phyloP scores from a whole-genome alignment of 2,888 invertebrate species.

The Limnephilus lunatus region DNA sequence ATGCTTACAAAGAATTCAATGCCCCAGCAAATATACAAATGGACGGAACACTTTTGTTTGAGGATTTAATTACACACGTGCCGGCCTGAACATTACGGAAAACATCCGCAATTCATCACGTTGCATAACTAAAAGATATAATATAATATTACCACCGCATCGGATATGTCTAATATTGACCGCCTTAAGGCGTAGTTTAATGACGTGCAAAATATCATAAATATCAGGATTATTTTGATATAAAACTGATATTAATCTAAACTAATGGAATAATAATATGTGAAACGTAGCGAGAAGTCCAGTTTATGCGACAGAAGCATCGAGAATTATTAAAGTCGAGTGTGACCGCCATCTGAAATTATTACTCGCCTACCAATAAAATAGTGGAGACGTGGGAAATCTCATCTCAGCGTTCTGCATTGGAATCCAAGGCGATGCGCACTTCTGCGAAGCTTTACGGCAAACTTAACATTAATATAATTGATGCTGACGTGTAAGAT shows the following conservation, averaged over 20 bases:
- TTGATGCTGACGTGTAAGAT: slow-evolving; percentile 20
- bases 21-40: background rate
- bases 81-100: background rate
- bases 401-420: slow-evolving; percentile 6
- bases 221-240: background rate
- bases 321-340: background rate
- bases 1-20: background rate
- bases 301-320: background rate
- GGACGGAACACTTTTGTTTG: background rate
- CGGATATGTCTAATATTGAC: background rate
- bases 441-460: slow-evolving; percentile 29
- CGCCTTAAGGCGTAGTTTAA: background rate
- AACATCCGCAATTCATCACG: background rate
- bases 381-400: slow-evolving; percentile 23
- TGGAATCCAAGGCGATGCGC: slow-evolving; percentile 13
- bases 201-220: background rate
- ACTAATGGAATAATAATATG: background rate
- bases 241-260: background rate
- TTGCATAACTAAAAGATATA: background rate
- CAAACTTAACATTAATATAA: background rate
- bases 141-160: background rate
- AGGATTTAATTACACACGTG: background rate
- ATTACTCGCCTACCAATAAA: slow-evolving; percentile 15
- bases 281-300: background rate
- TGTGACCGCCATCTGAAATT: slow-evolving; percentile 6